Evolutionary conservation across 2,113 vertebrate genomes (phyloP).

Genomic region (Nannospalax galili): DNA sequence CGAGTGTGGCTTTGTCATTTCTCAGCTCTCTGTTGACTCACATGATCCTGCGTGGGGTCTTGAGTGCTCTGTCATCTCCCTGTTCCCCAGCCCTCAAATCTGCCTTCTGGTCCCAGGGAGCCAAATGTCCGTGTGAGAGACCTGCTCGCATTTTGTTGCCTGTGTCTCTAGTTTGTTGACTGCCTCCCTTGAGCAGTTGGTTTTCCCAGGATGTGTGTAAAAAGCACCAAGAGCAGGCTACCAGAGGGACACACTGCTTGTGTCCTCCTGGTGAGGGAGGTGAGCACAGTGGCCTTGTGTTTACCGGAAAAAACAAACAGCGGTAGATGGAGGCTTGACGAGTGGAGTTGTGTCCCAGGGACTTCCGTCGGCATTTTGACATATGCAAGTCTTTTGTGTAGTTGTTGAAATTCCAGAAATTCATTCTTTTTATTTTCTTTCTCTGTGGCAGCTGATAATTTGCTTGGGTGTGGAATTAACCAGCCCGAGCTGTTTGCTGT

Average conservation of each 20-base stretch:
- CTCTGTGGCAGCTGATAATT: conserved; percentile 81
- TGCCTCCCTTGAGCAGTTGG: conserved; percentile 57
- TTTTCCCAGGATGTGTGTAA: conserved; percentile 54
- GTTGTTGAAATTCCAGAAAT: conserved; percentile 82
- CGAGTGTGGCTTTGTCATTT: conserved; percentile 73
- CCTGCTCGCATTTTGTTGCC: background rate
- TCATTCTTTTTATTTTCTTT: conserved; percentile 61
- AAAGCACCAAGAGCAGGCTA: conserved; percentile 76
- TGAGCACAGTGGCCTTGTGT: conserved; percentile 73
- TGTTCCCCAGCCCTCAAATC: background rate
- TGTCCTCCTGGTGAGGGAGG: conserved; percentile 65
- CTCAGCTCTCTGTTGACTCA: conserved; percentile 65
- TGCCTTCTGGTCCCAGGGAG: background rate
- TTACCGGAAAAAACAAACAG: conserved; percentile 82
- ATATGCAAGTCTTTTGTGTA: conserved; percentile 84
- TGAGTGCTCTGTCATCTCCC: conserved; percentile 32
- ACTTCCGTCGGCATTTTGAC: conserved; percentile 82
- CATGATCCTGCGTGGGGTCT: conserved; percentile 57
- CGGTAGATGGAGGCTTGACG: conserved; percentile 83
- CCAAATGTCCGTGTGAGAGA: background rate
- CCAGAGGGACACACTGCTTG: conserved; percentile 77
- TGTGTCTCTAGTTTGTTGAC: background rate
- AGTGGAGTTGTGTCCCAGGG: conserved; percentile 75
- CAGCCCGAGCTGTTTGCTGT: conserved; percentile 77
- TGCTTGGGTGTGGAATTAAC: conserved; percentile 80